Evolutionary conservation across 2,888 invertebrate genomes (phyloP), one percentile per base, ranked within the genome.

Genomic region (Beris morrisii): DNA sequence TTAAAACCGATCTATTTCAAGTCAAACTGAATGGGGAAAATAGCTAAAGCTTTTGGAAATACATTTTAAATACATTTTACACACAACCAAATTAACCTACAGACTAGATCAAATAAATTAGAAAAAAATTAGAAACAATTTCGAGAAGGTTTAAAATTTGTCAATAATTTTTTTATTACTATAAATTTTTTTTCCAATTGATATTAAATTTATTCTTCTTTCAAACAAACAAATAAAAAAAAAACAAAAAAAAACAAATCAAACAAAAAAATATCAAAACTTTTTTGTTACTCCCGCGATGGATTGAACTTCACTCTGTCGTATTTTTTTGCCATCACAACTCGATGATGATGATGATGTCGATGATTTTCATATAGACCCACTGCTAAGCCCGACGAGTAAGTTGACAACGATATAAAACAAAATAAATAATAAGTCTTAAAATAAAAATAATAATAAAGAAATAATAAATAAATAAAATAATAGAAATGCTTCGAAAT

Each of bases 11-110:
- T 38, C 38, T 38, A 38, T 38, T 38, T 5, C 9, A 38, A 38
- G 5, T 38, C 38, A 55, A 45, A 22, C n/a, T 45, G 9, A 38
- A 38, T 38, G 38, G 12, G 11, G 15, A 65, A 69, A 22, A 46
- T 45, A 65, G 43, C 52, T 66, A 38, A 68, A 55, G 65, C 45
- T 67, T 64, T 66, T 65, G 45, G 11, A 56, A 68, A 71, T 69
- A 71, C 68, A 66, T 67, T 71, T 69, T 73, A 56, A 68, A 71
- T 69, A 71, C 68, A 66, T 67, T 71, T 69, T 73, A 71, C 69
- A 73, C 71, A 70, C 71, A 69, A 68, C 70, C 70, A 66, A 7
- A 38, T 7, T 38, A 38, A 38, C 38, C 38, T 38, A 38, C 38
- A 38, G 38, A 38, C 38, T 38, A 38, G 38, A 38, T 38, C 38